These are phyloP conservation scores for Plusia festucae DNA, from an alignment of 2,888 invertebrate species.

Conservation along the genomic window DNA sequence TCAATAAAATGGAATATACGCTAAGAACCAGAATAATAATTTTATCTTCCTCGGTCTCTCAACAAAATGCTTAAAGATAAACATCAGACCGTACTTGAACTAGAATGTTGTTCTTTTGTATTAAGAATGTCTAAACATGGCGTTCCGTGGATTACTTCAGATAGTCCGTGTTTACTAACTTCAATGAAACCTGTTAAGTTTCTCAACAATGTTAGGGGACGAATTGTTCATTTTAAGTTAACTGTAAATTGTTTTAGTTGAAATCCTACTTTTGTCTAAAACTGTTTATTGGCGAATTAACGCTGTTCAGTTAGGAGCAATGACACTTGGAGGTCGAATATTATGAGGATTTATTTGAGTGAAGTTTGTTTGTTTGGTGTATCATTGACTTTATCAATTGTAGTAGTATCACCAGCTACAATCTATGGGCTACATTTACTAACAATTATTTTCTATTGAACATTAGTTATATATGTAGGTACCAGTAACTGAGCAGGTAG, in stretches of 20 bases:
- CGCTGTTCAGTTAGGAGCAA: constrained; percentile 42
- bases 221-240: constrained; percentile 25
- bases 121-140: background rate
- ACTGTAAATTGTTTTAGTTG: constrained; percentile 20
- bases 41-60: background rate
- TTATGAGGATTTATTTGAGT: constrained; percentile 8
- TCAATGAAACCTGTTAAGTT: constrained; percentile 22
- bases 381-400: background rate
- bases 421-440: background rate
- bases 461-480: background rate
- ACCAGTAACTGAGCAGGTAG: background rate
- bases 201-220: constrained; percentile 10
- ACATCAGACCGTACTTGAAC: background rate
- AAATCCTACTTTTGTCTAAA: constrained; percentile 25
- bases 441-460: background rate
- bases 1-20: background rate
- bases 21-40: background rate
- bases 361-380: background rate
- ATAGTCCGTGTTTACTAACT: background rate
- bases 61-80: background rate
- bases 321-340: constrained; percentile 23
- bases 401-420: background rate
- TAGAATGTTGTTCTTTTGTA: background rate
- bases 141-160: constrained; percentile 2
- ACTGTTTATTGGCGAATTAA: constrained; percentile 36